These are phyloP conservation scores for Crotalus helleri DNA, from an alignment of 2,113 vertebrate genomes.

Conservation along the genomic window DNA sequence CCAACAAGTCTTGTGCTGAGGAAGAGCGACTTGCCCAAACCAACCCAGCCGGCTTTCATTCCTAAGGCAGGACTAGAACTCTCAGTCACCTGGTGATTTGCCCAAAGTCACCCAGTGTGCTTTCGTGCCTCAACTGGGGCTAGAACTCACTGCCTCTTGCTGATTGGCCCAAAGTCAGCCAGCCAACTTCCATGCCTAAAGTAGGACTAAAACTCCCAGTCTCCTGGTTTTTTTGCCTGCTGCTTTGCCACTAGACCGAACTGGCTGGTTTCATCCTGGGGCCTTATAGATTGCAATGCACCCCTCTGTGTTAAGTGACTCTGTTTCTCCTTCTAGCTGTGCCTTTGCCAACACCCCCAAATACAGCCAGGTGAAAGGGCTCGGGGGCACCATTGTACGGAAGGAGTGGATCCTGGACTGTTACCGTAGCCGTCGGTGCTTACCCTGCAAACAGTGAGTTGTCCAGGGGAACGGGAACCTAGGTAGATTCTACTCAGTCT, in stretches of 20 bases:
- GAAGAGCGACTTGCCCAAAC: too few species aligned
- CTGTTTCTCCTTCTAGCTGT: slow-evolving; percentile 70
- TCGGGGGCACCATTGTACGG: slow-evolving; percentile 81
- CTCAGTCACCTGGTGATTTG: too few species aligned
- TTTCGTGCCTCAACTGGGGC: too few species aligned
- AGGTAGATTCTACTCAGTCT: background rate
- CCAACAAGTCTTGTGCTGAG: too few species aligned
- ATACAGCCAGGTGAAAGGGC: slow-evolving; percentile 86
- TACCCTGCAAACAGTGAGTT: slow-evolving; percentile 79
- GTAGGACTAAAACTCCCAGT: background rate
- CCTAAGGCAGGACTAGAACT: too few species aligned
- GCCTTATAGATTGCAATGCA: background rate
- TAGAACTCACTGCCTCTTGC: too few species aligned
- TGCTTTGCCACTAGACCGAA: background rate
- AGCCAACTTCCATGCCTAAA: background rate
- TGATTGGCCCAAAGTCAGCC: background rate
- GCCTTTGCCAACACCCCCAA: slow-evolving; percentile 92
- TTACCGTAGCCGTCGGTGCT: slow-evolving; percentile 75
- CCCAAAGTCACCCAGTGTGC: too few species aligned
- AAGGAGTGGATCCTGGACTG: slow-evolving; percentile 91
- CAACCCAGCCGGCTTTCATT: too few species aligned
- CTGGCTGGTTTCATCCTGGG: background rate
- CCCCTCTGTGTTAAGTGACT: accelerated
- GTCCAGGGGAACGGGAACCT: too few species aligned
- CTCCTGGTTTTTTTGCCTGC: background rate